phyloP scores from a whole-genome alignment of 2,113 vertebrate genomes.

The Pterocles gutturalis region DNA sequence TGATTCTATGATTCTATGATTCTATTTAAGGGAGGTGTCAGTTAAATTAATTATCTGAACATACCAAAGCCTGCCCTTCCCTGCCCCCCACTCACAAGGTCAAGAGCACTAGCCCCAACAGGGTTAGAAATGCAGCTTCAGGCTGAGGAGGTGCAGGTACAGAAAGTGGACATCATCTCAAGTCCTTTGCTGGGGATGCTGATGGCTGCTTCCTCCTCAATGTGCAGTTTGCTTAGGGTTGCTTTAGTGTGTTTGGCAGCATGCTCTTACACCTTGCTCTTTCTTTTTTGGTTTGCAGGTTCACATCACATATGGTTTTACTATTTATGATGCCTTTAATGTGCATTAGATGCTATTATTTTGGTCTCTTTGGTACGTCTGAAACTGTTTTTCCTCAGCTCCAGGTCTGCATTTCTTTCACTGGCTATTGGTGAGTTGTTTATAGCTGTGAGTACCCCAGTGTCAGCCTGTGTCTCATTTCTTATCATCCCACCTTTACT shows the following conservation, averaged over 20 bases:
- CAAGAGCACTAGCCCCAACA: neutral
- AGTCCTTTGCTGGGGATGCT: neutral
- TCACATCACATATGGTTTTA: rapidly evolving
- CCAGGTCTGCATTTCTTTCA: neutral
- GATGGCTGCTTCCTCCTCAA: neutral
- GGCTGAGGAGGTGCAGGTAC: neutral
- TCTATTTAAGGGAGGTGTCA: neutral
- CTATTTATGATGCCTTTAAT: neutral
- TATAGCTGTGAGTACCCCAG: neutral
- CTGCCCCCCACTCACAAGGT: neutral
- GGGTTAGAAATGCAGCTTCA: neutral
- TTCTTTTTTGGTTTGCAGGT: neutral
- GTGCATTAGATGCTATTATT: neutral
- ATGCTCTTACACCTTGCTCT: neutral
- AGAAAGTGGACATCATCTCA: neutral
- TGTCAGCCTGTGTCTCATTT: neutral
- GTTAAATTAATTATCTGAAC: neutral
- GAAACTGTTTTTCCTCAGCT: neutral
- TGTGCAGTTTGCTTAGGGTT: neutral
- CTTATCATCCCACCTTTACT: neutral
- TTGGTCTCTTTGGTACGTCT: neutral
- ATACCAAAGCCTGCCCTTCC: neutral
- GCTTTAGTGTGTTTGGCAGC: neutral
- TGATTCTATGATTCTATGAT: too few relatives aligned
- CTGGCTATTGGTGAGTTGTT: neutral